These are phyloP conservation scores for Tinamus major DNA, from an alignment of 2,797 vertebrate species.

Conservation along the genomic window DNA sequence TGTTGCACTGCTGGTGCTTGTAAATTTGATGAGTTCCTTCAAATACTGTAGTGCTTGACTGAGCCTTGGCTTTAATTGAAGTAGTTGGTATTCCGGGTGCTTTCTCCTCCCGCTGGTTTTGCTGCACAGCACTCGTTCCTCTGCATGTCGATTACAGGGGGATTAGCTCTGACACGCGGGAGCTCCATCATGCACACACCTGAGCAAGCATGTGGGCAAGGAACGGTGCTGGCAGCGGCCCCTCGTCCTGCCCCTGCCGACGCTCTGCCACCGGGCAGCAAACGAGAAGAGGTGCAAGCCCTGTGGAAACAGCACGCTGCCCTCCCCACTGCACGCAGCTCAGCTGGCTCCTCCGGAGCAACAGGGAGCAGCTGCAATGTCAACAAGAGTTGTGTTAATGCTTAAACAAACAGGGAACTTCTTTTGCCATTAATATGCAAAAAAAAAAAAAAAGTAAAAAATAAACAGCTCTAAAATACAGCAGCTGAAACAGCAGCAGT, in stretches of 20 bases:
- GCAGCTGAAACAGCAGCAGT: neutral
- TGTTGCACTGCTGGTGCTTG: neutral
- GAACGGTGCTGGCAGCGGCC: accelerated
- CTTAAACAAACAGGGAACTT: neutral
- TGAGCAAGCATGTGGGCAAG: neutral
- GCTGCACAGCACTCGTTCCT: neutral
- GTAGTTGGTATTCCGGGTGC: neutral
- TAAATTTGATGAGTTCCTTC: neutral
- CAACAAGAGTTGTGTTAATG: neutral
- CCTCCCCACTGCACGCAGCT: neutral
- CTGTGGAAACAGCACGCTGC: accelerated
- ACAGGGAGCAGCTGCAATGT: neutral
- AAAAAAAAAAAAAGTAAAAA: neutral
- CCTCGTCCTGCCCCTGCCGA: neutral
- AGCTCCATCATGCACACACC: neutral
- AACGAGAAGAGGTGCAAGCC: accelerated
- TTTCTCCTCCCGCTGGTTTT: neutral
- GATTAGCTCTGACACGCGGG: neutral
- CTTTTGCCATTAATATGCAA: neutral
- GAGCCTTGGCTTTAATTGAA: neutral
- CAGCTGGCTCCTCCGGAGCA: accelerated
- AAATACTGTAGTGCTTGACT: neutral
- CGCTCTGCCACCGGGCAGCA: neutral
- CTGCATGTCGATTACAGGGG: accelerated
- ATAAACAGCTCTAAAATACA: neutral